These are phyloP conservation scores for Pecten maximus DNA, from an alignment of 2,888 invertebrate genomes.

Conservation along the genomic window DNA sequence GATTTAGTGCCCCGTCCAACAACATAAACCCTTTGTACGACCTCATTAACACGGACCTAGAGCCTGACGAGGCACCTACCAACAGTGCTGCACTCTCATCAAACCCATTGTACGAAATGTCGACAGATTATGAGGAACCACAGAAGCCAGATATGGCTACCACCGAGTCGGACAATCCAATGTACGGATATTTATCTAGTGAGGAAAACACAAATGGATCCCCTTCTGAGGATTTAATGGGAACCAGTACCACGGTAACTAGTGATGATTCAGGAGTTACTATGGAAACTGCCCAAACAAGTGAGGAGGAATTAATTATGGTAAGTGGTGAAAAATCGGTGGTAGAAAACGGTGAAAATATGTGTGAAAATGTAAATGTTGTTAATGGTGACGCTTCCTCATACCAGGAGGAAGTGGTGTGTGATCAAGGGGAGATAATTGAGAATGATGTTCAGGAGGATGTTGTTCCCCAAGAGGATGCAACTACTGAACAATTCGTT, in stretches of 20 bases:
- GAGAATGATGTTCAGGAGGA: constrained; percentile 38
- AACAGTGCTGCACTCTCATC: constrained; percentile 11
- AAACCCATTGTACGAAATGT: constrained; percentile 58
- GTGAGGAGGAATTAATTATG: constrained; percentile 37
- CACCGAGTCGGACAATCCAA: constrained; percentile 59
- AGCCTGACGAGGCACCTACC: background rate
- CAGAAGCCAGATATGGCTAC: constrained; percentile 56
- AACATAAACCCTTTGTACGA: constrained; percentile 67
- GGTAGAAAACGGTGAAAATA: constrained; percentile 40
- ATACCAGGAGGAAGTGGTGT: constrained; percentile 36
- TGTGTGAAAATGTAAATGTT: constrained; percentile 45
- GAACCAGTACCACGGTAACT: constrained; percentile 47
- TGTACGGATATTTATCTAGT: constrained; percentile 66
- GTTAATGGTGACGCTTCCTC: constrained; percentile 47
- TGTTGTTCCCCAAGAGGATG: constrained; percentile 43
- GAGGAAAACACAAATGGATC: constrained; percentile 59
- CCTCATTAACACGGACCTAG: constrained; percentile 52
- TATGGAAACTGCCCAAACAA: constrained; percentile 51
- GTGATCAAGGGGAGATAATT: constrained; percentile 36
- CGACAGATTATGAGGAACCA: constrained; percentile 43
- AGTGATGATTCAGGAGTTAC: constrained; percentile 64
- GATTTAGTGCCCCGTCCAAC: constrained; percentile 36
- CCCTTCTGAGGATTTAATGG: constrained; percentile 59
- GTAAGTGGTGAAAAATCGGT: constrained; percentile 36
- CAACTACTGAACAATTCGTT: constrained; percentile 37